These are phyloP conservation scores for Acipenser transmontanus DNA, from an alignment of 2,797 vertebrate genomes.

Conservation along the genomic window DNA sequence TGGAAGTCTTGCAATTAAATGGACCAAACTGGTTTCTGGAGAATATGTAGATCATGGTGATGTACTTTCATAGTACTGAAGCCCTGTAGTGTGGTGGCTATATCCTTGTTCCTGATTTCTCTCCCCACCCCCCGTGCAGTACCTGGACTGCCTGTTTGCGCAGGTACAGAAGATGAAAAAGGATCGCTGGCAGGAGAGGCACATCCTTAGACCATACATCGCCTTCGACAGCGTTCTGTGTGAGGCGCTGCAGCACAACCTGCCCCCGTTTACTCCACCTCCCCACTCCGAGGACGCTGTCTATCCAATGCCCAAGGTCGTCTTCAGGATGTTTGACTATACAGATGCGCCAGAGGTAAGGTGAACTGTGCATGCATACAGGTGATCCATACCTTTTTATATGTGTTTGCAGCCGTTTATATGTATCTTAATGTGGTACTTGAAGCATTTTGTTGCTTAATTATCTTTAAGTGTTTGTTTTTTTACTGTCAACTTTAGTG, in stretches of 20 bases:
- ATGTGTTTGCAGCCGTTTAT: not conserved
- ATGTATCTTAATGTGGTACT: not conserved
- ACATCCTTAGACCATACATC: slow-evolving; percentile 92
- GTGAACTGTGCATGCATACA: not conserved
- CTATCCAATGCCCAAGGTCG: slow-evolving; percentile 85
- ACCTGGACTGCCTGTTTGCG: slow-evolving; percentile 95
- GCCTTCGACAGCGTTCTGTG: slow-evolving; percentile 96
- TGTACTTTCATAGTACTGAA: too few species aligned
- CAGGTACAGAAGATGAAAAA: slow-evolving; percentile 97
- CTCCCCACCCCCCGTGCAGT: slow-evolving; percentile 49
- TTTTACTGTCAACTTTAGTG: too few species aligned
- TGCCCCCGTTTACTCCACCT: slow-evolving; percentile 91
- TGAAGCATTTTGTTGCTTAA: not conserved
- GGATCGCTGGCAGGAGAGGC: slow-evolving; percentile 93
- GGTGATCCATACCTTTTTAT: not conserved
- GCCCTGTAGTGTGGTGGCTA: too few species aligned
- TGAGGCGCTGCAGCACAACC: slow-evolving; percentile 92
- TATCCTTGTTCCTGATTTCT: slow-evolving; percentile 23
- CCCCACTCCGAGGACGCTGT: slow-evolving; percentile 83
- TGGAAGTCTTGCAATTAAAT: too few species aligned
- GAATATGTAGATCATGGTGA: too few species aligned
- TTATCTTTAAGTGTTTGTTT: too few species aligned
- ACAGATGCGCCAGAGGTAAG: slow-evolving; percentile 92
- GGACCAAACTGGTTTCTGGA: too few species aligned
- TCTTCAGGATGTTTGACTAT: slow-evolving; percentile 98